Evolutionary conservation across 2,797 vertebrate species (phyloP), one percentile per base, ranked within the genome.

Genomic region (Lepus townsendii): DNA sequence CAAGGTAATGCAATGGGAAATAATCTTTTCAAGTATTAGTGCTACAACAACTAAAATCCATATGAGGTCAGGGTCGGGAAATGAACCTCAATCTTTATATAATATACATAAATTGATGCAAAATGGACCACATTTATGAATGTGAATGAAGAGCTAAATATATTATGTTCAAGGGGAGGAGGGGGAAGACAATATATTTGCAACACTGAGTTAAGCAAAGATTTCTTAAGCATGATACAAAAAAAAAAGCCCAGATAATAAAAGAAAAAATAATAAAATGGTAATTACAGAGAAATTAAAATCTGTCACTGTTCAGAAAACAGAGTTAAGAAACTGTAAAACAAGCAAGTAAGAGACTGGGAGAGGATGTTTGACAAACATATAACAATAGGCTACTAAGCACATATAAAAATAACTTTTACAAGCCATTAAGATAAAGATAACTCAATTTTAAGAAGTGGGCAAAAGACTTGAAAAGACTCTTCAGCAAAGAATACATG

Each of bases 201-300:
- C 19, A 69, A 85, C 35, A 69, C 6, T 30, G 24, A 7, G 2
- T 12, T 71, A 50, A 65, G 24, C 30, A 85, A 78, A 50, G 12
- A 69, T 42, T 57, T 60, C 22, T 60, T 77, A 84, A 57, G 62
- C 3, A n/a, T 12, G 20, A 57, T 4, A 69, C 6, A 32, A 50
- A 63, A 13, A 57, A 35, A 80, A 83, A 66, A 54, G 27, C 16
- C 42, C 54, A n/a, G 2, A 69, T 62, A 27, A 66, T 38, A 85
- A 91, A 66, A 42, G 32, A 60, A 82, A 27, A 84, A 79, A 60
- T 32, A 47, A 12, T 52, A 47, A 69, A 69, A 92, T 27, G 30
- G 24, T 69, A 79, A 77, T 68, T 69, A 60, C 62, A 77, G 5
- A 50, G 84, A 91, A 77, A 90, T 47, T 71, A 32, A 82, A 72